Evolutionary conservation across 2,113 vertebrate species (phyloP).

Genomic region (Aviceda subcristata): DNA sequence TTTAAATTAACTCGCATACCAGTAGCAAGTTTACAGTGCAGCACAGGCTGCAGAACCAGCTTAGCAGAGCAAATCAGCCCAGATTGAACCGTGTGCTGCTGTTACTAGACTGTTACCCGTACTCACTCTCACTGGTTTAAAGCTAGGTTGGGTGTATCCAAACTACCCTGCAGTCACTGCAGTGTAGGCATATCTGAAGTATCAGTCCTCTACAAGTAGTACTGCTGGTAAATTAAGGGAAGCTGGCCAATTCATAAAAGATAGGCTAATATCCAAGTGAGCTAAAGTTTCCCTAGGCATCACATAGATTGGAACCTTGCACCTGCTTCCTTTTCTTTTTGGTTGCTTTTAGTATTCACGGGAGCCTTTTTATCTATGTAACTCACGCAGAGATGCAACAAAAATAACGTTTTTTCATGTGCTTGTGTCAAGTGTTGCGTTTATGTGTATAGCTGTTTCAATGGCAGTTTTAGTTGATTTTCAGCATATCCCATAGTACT

Average conservation of each 20-base stretch:
- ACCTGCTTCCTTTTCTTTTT: neutral
- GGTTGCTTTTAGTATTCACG: neutral
- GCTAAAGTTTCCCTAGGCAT: neutral
- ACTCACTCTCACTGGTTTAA: neutral
- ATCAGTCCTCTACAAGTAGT: neutral
- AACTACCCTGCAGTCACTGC: neutral
- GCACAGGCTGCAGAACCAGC: neutral
- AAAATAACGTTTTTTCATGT: neutral
- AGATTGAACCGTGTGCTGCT: neutral
- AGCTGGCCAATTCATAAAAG: neutral
- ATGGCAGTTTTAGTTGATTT: conserved; percentile 44
- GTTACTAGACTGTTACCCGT: neutral
- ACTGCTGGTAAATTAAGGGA: neutral
- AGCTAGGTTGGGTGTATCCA: neutral
- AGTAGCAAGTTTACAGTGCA: neutral
- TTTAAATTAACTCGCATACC: neutral
- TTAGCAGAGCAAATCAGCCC: neutral
- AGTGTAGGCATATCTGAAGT: neutral
- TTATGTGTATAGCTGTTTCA: conserved; percentile 16
- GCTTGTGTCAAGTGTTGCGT: neutral
- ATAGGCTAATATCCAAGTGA: neutral
- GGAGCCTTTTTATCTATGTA: conserved; percentile 8
- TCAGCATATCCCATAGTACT: conserved; percentile 10
- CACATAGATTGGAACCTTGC: neutral
- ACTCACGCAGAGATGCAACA: neutral